Percentiles rank a stretch among this genome's conserved stretches.
These are phyloP conservation scores for Agriopis leucophaearia DNA, from an alignment of 2,888 invertebrate species.

Conservation along the genomic window DNA sequence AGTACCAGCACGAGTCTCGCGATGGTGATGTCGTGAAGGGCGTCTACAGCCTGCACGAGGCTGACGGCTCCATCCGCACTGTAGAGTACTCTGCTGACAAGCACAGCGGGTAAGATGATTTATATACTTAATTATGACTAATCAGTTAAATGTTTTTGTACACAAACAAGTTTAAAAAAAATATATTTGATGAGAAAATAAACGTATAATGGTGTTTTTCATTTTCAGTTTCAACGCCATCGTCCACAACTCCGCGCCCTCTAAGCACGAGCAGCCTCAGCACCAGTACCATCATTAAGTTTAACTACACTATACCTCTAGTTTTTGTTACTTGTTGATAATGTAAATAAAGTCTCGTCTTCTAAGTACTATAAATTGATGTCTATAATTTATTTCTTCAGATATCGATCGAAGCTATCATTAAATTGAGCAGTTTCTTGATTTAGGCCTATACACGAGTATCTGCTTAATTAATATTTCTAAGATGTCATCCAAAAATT, in stretches of 20 bases:
- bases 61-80: slow-evolving; percentile 61
- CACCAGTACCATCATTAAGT: slow-evolving; percentile 55
- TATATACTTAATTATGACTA: too few species aligned
- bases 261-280: slow-evolving; percentile 60
- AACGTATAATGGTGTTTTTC: too few species aligned
- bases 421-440: too few species aligned
- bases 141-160: background rate
- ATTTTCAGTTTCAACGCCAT: slow-evolving; percentile 79
- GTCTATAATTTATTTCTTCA: too few species aligned
- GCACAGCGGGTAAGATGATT: slow-evolving; percentile 73
- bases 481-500: too few species aligned
- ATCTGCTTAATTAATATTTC: too few species aligned
- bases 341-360: slow-evolving; percentile 5
- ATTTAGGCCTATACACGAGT: too few species aligned
- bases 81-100: slow-evolving; percentile 85
- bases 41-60: slow-evolving; percentile 24
- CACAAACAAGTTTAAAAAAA: background rate
- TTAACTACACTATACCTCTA: slow-evolving; percentile 20
- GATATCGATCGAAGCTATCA: too few species aligned
- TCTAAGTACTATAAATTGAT: background rate
- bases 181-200: too few species aligned
- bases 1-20: slow-evolving; percentile 23
- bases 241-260: slow-evolving; percentile 74
- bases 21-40: slow-evolving; percentile 23
- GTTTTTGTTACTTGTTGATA: slow-evolving; percentile 36